These are phyloP conservation scores for Tenualosa ilisha DNA, from an alignment of 2,797 vertebrate species.

Conservation along the genomic window DNA sequence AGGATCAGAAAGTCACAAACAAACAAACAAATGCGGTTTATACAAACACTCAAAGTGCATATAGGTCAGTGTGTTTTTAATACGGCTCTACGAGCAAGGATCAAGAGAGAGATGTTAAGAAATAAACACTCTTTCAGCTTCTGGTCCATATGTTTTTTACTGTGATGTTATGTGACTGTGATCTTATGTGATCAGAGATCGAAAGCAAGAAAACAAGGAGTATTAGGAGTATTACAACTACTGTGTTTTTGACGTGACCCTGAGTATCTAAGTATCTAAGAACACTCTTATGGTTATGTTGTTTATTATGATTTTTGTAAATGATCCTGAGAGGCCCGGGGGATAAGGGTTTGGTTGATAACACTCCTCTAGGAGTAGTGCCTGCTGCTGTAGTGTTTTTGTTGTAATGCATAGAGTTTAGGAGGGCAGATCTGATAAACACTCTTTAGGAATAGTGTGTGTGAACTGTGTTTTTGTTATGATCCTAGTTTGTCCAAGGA, in stretches of 20 bases:
- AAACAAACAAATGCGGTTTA: not conserved
- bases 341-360: not conserved
- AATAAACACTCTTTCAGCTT: not conserved
- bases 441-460: not conserved
- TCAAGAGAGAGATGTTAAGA: not conserved
- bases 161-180: not conserved
- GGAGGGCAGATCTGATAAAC: not conserved
- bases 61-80: not conserved
- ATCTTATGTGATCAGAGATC: not conserved
- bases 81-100: not conserved
- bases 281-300: not conserved
- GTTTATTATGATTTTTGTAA: slow-evolving; percentile 3
- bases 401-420: not conserved
- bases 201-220: not conserved
- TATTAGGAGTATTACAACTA: not conserved
- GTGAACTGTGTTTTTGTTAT: not conserved
- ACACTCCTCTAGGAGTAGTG: not conserved
- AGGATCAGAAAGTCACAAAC: not conserved
- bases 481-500: not conserved
- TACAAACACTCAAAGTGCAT: not conserved
- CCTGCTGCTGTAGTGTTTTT: not conserved
- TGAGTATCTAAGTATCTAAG: not conserved
- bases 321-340: not conserved
- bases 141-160: slow-evolving; percentile 1
- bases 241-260: not conserved